Conservation (phyloP, 2,113 vertebrate species). For the Caranx ignobilis region DNA sequence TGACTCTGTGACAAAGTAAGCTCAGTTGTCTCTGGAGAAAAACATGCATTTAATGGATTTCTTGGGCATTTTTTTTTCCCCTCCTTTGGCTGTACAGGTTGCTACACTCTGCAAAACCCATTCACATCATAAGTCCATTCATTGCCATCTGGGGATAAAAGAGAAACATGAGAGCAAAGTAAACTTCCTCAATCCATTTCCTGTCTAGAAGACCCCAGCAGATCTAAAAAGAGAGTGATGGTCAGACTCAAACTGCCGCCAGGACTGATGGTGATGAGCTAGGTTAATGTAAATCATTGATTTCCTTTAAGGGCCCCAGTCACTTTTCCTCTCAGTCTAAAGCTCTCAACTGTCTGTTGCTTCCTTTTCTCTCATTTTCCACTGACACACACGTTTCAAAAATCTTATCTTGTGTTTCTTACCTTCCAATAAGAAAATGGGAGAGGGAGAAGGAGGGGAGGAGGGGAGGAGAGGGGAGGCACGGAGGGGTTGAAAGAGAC, state of each 20-base stretch:
- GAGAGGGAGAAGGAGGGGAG: constrained; percentile 55
- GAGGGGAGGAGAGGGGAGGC: constrained; percentile 19
- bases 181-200: constrained; percentile 80
- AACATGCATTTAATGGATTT: constrained; percentile 72
- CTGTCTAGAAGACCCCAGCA: constrained; percentile 73
- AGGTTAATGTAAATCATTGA: constrained; percentile 83
- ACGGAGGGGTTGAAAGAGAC: constrained; percentile 56
- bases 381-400: constrained; percentile 56
- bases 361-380: constrained; percentile 51
- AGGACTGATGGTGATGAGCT: constrained; percentile 67
- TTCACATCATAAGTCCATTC: constrained; percentile 73
- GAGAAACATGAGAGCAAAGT: constrained; percentile 78
- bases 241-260: constrained; percentile 68
- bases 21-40: constrained; percentile 41
- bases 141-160: constrained; percentile 68
- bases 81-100: constrained; percentile 38
- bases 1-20: constrained; percentile 34
- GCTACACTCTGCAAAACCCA: constrained; percentile 68
- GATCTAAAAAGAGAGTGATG: constrained; percentile 70
- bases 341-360: constrained; percentile 56
- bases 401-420: constrained; percentile 76
- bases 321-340: constrained; percentile 67
- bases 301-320: constrained; percentile 78
- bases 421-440: constrained; percentile 82
- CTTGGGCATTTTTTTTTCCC: constrained; percentile 10